Evolutionary conservation across 2,888 invertebrate genomes (phyloP).

Genomic region (Heliconius cydno): DNA sequence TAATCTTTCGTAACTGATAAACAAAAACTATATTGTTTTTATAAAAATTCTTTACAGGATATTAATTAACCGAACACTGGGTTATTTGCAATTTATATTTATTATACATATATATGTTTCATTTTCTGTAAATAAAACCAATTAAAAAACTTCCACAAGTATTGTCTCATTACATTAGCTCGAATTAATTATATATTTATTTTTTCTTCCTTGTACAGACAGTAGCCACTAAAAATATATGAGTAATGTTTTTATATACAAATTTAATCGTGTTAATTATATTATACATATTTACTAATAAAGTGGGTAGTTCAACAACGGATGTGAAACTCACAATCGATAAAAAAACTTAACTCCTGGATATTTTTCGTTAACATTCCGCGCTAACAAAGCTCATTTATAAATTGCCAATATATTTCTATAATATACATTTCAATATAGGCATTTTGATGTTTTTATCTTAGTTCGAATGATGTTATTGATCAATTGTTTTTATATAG

Average conservation of each 20-base stretch:
- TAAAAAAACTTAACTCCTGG: constrained; percentile 1
- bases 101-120: background rate
- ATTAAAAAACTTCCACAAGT: constrained; percentile 10
- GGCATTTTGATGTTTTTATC: background rate
- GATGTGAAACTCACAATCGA: background rate
- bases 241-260: constrained; percentile 2
- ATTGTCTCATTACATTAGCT: constrained; percentile 9
- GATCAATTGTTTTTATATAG: background rate
- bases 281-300: constrained; percentile 12
- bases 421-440: constrained; percentile 2
- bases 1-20: background rate
- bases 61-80: background rate
- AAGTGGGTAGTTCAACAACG: constrained; percentile 4
- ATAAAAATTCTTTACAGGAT: background rate
- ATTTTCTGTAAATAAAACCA: constrained; percentile 3
- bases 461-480: background rate
- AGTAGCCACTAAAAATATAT: background rate
- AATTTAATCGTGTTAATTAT: constrained; percentile 4
- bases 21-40: background rate
- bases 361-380: constrained; percentile 18
- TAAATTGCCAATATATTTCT: constrained; percentile 5
- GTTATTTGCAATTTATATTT: background rate
- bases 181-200: background rate
- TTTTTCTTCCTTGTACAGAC: background rate
- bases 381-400: constrained; percentile 6